phyloP scores from a whole-genome alignment of 2,113 vertebrate species.

The Salvelinus namaycush region DNA sequence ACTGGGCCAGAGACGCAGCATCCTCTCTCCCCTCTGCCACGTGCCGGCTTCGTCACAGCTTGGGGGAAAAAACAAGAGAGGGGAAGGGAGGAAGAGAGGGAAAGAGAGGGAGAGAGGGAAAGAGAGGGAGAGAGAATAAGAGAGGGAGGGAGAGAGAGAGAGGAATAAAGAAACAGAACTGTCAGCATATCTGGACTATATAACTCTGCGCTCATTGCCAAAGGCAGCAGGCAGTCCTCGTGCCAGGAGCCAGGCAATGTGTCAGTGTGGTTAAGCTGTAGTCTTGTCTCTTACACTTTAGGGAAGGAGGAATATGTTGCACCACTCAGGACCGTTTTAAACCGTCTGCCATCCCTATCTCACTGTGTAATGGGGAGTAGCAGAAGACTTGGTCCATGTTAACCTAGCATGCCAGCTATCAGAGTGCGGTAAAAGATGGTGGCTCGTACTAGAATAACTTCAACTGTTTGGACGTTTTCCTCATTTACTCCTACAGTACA shows the following conservation, averaged over 20 bases:
- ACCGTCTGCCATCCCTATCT: conserved; percentile 38
- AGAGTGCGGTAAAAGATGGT: conserved; percentile 4
- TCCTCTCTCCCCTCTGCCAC: conserved; percentile 53
- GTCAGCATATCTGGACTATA: conserved; percentile 75
- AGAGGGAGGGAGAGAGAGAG: no score
- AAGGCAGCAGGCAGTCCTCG: conserved; percentile 30
- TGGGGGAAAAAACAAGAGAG: conserved; percentile 47
- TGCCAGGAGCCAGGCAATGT: conserved; percentile 61
- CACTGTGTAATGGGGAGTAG: conserved; percentile 16
- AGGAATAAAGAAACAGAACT: conserved; percentile 43
- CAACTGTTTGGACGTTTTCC: no score
- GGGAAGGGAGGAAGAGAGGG: background rate
- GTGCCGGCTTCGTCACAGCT: conserved; percentile 54
- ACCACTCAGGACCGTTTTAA: conserved; percentile 30
- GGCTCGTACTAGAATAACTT: background rate
- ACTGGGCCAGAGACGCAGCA: conserved; percentile 57
- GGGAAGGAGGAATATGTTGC: conserved; percentile 45
- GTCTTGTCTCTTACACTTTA: conserved; percentile 29
- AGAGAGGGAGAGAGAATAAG: no score
- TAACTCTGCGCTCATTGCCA: conserved; percentile 66
- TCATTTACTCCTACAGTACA: no score
- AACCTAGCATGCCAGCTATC: conserved; percentile 22
- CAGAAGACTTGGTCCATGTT: conserved; percentile 15
- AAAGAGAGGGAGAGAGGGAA: no score
- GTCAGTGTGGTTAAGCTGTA: conserved; percentile 59